Conservation (phyloP, 2,113 vertebrate genomes). For the Microcebus lehilahytsara region DNA sequence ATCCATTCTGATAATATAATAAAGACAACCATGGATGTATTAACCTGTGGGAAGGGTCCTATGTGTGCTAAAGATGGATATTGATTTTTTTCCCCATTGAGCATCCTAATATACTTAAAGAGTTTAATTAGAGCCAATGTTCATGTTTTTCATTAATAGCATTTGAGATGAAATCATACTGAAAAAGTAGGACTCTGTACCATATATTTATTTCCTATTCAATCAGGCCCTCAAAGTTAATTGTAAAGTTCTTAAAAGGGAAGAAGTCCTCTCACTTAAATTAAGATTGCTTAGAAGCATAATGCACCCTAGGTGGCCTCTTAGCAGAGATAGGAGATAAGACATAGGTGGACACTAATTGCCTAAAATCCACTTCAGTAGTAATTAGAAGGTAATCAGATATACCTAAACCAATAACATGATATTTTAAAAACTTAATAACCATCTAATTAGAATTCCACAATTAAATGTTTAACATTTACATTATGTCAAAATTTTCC, state of each 20-base stretch:
- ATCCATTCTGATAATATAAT: neutral
- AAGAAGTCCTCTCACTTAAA: neutral
- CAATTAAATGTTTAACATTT: constrained; percentile 52
- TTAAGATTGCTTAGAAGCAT: constrained; percentile 5
- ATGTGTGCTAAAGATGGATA: neutral
- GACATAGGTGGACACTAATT: neutral
- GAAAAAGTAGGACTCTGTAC: neutral
- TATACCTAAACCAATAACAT: neutral
- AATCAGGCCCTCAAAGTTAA: neutral
- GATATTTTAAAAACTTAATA: constrained; percentile 53
- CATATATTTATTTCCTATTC: neutral
- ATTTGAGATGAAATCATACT: neutral
- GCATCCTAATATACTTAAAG: neutral
- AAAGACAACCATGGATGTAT: neutral
- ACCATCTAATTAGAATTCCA: constrained; percentile 48
- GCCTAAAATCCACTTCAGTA: constrained; percentile 8
- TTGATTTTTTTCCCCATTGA: neutral
- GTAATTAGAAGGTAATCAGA: constrained; percentile 59
- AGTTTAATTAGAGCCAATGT: neutral
- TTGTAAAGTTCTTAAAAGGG: neutral
- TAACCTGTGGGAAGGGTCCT: neutral
- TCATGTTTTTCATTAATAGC: constrained; percentile 6
- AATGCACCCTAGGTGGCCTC: neutral
- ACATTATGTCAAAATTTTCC: neutral
- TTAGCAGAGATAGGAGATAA: neutral